Conservation (phyloP, 2,888 invertebrate species). For the Phaedon cochleariae region DNA sequence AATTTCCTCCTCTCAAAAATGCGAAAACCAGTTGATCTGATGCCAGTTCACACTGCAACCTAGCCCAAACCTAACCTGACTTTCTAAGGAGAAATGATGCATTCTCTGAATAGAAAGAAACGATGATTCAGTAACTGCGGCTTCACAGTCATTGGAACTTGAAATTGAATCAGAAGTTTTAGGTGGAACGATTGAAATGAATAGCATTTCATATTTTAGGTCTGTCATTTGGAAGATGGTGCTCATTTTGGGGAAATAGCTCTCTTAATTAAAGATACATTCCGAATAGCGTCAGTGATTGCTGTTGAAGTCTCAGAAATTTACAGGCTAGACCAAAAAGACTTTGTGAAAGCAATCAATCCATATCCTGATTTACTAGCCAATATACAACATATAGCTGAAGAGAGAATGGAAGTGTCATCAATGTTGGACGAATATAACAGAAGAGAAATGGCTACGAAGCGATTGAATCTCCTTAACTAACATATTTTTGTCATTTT, state of each 20-base stretch:
- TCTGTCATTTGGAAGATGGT: slow-evolving; percentile 68
- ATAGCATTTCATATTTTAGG: slow-evolving; percentile 47
- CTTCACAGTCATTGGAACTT: too few relatives aligned
- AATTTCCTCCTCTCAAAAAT: too few relatives aligned
- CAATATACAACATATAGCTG: slow-evolving; percentile 63
- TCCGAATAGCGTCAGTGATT: slow-evolving; percentile 58
- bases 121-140: too few relatives aligned
- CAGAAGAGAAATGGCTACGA: slow-evolving; percentile 40
- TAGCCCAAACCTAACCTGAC: too few relatives aligned
- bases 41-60: too few relatives aligned
- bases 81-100: too few relatives aligned
- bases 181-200: too few relatives aligned
- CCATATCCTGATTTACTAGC: slow-evolving; percentile 62
- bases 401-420: slow-evolving; percentile 64
- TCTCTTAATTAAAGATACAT: slow-evolving; percentile 57
- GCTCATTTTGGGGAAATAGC: slow-evolving; percentile 65
- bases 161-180: too few relatives aligned
- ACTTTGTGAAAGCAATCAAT: slow-evolving; percentile 60
- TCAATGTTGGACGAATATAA: slow-evolving; percentile 60
- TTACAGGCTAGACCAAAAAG: slow-evolving; percentile 58
- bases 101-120: too few relatives aligned
- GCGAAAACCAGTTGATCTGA: too few relatives aligned
- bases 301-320: slow-evolving; percentile 61
- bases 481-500: background rate
- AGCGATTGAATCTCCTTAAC: slow-evolving; percentile 29